Base-by-base conservation (phyloP, 2,888 invertebrate genomes). In the Keiferia lycopersicella region DNA sequence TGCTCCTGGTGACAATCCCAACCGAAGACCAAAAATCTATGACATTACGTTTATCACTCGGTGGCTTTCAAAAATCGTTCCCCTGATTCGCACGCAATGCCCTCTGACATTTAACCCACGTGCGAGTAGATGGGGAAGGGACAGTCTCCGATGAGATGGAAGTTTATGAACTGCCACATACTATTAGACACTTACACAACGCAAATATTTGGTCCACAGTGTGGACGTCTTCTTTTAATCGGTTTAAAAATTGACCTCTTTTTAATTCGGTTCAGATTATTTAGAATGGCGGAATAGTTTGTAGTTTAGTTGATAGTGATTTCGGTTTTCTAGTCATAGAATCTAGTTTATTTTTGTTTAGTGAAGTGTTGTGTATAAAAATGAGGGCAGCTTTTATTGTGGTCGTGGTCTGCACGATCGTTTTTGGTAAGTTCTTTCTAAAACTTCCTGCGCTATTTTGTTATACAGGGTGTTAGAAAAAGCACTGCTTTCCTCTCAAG, bases 51-150 rank as follows among this genome's bases (percentile, higher is more conserved):
- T 26, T n/a, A 45, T 7, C 16, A n/a, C 0, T 4, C n/a, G 6
- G 14, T n/a, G 41, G 14, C 45, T 45, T 16, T 45, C 45, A 45
- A 45, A 45, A 45, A 45, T 45, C 0, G n/a, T 8, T 8, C n/a
- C 45, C 16, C n/a, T 7, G 45, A 45, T 45, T 45, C 16, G n/a
- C 45, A 45, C 41, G 41, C 41, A 41, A 14, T 45, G n/a, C 45
- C 45, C 45, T 16, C 16, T 45, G 45, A 45, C 22, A 61, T 26
- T 61, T 48, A 18, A 11, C 16, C n/a, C 41, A 59, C 39, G 18
- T 26, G 45, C 16, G 45, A 45, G 45, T 34, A 34, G 34, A 34
- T 8, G 34, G n/a, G n/a, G 16, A 45, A 45, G 16, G 45, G 45
- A 16, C n/a, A 16, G 16, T n/a, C 2, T n/a, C n/a, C n/a, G n/a